phyloP scores from a whole-genome alignment of 2,113 vertebrate species.

The Channa argus region DNA sequence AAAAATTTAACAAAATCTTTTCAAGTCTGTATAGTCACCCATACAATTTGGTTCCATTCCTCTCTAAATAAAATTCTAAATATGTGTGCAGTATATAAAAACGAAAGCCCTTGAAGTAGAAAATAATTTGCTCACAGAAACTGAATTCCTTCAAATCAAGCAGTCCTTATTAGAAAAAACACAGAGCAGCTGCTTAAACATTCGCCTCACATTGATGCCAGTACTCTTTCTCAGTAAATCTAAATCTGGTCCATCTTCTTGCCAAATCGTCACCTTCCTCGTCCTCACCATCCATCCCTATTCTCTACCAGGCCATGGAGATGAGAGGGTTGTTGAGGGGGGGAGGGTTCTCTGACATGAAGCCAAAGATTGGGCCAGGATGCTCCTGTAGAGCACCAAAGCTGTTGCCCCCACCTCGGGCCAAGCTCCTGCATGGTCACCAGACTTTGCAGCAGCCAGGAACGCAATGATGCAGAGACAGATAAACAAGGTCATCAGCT shows the following conservation, averaged over 20 bases:
- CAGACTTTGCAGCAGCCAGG: conserved; percentile 52
- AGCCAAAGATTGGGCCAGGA: conserved; percentile 66
- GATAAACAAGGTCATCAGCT: conserved; percentile 54
- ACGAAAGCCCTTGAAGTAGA: conserved; percentile 16
- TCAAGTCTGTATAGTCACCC: too few relatives aligned
- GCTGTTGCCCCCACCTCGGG: conserved; percentile 64
- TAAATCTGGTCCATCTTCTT: conserved; percentile 56
- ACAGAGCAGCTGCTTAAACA: conserved; percentile 64
- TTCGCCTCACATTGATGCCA: conserved; percentile 47
- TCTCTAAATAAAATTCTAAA: too few relatives aligned
- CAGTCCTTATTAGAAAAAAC: conserved; percentile 37
- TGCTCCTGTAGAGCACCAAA: conserved; percentile 74
- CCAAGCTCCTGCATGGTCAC: conserved; percentile 51
- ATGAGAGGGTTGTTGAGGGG: conserved; percentile 29
- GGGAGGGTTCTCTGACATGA: conserved; percentile 6
- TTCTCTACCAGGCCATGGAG: conserved; percentile 17
- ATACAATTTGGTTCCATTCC: too few relatives aligned
- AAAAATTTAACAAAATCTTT: too few relatives aligned
- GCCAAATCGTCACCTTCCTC: conserved; percentile 67
- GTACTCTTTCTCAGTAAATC: conserved; percentile 53
- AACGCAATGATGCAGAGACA: conserved; percentile 29
- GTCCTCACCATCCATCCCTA: conserved; percentile 15
- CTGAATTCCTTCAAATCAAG: conserved; percentile 32
- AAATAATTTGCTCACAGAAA: conserved; percentile 21
- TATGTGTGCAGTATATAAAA: background rate